These are phyloP conservation scores for Sula dactylatra DNA, from an alignment of 2,113 vertebrate genomes.

Conservation along the genomic window DNA sequence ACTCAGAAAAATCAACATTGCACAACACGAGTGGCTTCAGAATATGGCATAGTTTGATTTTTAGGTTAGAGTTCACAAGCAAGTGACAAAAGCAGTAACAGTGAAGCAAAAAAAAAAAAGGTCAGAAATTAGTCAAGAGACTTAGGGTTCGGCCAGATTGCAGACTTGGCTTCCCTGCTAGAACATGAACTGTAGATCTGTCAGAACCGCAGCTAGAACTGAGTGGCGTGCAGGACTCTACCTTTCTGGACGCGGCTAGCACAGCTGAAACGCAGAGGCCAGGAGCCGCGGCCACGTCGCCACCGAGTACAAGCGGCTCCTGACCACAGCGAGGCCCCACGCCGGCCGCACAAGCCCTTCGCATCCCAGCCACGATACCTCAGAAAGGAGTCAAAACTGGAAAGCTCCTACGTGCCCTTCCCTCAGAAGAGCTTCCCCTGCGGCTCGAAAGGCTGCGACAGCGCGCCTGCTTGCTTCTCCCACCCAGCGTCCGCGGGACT, in stretches of 20 bases:
- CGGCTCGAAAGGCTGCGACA: not conserved
- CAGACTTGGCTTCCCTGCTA: not conserved
- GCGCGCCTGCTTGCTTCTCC: not conserved
- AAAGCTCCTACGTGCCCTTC: rapidly evolving
- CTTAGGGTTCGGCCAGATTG: rapidly evolving
- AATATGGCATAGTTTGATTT: not conserved
- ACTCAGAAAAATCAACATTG: not conserved
- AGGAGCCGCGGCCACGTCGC: rapidly evolving
- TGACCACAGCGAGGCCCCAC: rapidly evolving
- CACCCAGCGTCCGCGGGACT: rapidly evolving
- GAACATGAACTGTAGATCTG: rapidly evolving
- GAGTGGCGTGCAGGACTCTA: rapidly evolving
- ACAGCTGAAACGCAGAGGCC: not conserved
- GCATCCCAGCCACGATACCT: rapidly evolving
- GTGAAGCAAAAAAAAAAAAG: not conserved
- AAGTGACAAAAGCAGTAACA: not conserved
- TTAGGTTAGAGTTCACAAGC: not conserved
- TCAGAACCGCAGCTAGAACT: rapidly evolving
- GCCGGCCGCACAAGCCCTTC: rapidly evolving
- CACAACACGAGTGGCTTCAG: not conserved
- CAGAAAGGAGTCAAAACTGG: rapidly evolving
- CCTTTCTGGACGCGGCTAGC: rapidly evolving
- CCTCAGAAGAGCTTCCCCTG: rapidly evolving
- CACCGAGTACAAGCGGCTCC: not conserved
- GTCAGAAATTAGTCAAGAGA: not conserved